Conservation (phyloP, 2,888 invertebrate genomes). For the Lepidochitona cinerea region DNA sequence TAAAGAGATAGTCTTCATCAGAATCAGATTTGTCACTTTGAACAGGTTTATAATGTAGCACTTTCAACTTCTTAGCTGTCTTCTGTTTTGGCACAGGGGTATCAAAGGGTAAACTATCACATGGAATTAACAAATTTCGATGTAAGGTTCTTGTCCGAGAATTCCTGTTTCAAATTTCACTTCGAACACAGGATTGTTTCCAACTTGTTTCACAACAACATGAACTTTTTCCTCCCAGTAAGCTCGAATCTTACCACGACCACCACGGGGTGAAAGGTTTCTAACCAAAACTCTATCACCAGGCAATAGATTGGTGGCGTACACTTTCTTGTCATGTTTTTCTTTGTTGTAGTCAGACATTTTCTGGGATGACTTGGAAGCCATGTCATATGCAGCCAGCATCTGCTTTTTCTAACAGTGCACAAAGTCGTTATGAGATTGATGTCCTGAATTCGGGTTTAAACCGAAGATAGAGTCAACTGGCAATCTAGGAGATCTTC, state of each 20-base stretch:
- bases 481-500: neutral
- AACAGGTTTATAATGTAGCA: no score
- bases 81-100: no score
- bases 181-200: slow-evolving; percentile 18
- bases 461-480: neutral
- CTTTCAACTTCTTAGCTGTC: no score
- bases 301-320: neutral
- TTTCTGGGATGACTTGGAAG: neutral
- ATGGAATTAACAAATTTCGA: slow-evolving; percentile 14
- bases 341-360: slow-evolving; percentile 1
- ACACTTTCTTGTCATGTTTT: slow-evolving; percentile 4
- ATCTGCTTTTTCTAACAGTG: neutral
- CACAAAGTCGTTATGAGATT: neutral
- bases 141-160: slow-evolving; percentile 1
- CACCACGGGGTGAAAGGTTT: neutral
- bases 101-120: neutral
- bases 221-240: slow-evolving; percentile 14
- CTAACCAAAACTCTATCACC: slow-evolving; percentile 14
- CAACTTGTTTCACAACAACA: slow-evolving; percentile 1
- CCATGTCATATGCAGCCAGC: slow-evolving; percentile 2
- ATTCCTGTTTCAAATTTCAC: slow-evolving; percentile 8
- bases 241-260: slow-evolving; percentile 8
- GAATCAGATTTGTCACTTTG: no score
- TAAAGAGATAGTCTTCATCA: no score
- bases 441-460: neutral